These are phyloP conservation scores for Petromus typicus DNA, from an alignment of 2,113 vertebrate species.

Conservation along the genomic window DNA sequence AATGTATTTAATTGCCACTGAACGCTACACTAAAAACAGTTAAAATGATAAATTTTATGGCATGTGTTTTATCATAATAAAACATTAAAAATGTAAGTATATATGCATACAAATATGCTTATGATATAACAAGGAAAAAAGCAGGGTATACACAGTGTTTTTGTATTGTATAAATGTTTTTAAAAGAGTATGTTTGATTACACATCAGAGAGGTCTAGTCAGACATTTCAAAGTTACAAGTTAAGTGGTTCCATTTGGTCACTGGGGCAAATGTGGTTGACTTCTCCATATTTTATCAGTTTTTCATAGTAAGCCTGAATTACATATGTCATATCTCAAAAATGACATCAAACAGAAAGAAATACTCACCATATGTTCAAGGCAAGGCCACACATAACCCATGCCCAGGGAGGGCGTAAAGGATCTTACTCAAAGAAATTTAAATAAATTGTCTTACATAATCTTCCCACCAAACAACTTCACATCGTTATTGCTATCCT, in stretches of 20 bases:
- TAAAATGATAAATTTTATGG: not conserved
- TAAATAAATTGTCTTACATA: not conserved
- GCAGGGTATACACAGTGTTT: not conserved
- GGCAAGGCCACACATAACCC: not conserved
- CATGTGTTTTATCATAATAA: not conserved
- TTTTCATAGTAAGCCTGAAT: not conserved
- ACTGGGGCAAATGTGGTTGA: not conserved
- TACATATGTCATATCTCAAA: not conserved
- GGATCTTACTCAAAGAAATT: not conserved
- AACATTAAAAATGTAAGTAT: not conserved
- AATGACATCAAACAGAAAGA: not conserved
- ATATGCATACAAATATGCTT: not conserved
- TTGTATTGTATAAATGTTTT: not conserved
- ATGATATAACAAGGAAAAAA: not conserved
- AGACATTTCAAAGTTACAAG: not conserved
- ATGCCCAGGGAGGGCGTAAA: not conserved
- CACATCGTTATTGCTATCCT: not conserved
- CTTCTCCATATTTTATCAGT: not conserved
- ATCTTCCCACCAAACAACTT: not conserved
- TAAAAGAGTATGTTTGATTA: not conserved
- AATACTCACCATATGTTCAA: not conserved
- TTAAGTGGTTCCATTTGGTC: not conserved
- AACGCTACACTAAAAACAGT: not conserved
- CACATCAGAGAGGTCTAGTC: not conserved
- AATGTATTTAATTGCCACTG: no score